Evolutionary conservation across 2,113 vertebrate species (phyloP), one percentile per base, ranked within the genome.

Genomic region (Istiophorus platypterus): DNA sequence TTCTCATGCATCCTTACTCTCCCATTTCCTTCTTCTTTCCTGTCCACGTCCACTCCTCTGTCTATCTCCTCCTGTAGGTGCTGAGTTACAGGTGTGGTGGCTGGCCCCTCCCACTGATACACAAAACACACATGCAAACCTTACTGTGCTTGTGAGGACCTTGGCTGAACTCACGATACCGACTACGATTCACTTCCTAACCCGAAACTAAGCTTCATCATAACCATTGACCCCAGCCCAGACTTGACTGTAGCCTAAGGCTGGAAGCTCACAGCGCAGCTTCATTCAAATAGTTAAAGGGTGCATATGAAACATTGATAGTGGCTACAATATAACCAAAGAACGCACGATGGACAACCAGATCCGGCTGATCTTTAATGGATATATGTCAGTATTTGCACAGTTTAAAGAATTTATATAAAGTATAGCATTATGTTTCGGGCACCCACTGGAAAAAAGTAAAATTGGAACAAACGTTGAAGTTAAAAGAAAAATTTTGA

Each of bases 61-160:
- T 63, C 72, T 62, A 72, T 57, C 37, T 15, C 18, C 20, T 66
- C 24, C 56, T 37, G 31, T 8, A 52, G 69, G 85, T 75, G 76
- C 82, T 67, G 63, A 58, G 57, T 62, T 73, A 81, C 89, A 88
- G 75, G 89, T 90, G 78, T 49, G 39, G 71, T 29, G n/a, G 8
- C 61, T 63, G 15, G 59, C 85, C 74, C 77, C 65, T 57, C 87
- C 87, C 85, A 76, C 56, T 76, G 18, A 72, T 64, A 65, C 58
- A 78, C 72, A 74, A 29, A 67, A 78, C 64, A 84, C 57, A 52
- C 42, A 81, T 17, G 41, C 51, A 51, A 18, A 9, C 22, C 41
- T 4, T 5, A 29, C 58, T 57, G 4, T 49, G 15, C 14, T 51
- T 29, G 10, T 54, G 18, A 72, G 51, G 51, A 18, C 34, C n/a